Evolutionary conservation across 2,113 vertebrate genomes (phyloP), one percentile per base, ranked within the genome.

Genomic region (Pteruthius melanotis): DNA sequence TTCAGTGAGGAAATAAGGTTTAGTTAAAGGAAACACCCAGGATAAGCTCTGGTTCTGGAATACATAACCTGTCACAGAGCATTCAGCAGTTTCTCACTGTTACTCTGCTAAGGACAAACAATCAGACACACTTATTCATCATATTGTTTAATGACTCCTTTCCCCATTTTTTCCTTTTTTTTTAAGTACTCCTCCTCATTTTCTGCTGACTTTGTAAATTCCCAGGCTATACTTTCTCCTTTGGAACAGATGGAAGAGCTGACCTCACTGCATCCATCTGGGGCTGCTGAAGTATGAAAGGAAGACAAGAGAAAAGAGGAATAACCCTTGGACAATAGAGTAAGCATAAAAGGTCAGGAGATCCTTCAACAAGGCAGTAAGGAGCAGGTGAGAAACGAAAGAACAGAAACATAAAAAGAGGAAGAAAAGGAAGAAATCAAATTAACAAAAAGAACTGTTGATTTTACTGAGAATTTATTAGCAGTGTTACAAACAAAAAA

Each of bases 231-330:
- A 60, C 53, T 82, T 95, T 85, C 54, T 94, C 76, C 69, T 64
- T 88, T 81, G 56, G 83, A 88, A 80, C 71, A 94, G 82, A 94
- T 53, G 59, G 72, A 93, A 93, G 59, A 88, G 39, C n/a, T 83
- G 85, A 90, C n/a, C 83, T 86, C 59, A 54, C 44, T 92, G n/a
- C 3, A 3, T 86, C 79, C 83, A 86, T 81, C 85, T 81, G 71
- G 76, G 66, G n/a, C 52, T 86, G 44, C 54, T 88, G 80, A 90
- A 93, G 63, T 33, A 35, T 52, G 81, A 79, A 78, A 91, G 26
- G 59, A 70, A 76, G 28, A 74, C 10, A 68, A 87, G 52, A 82
- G 69, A 90, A 74, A 77, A 77, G 74, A 86, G 33, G 33, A 88
- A 80, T 35, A 91, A 92, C 30, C 31, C 31, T 75, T 60, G 31